These are phyloP conservation scores for Halichoerus grypus DNA, from an alignment of 2,113 vertebrate species.

Conservation along the genomic window DNA sequence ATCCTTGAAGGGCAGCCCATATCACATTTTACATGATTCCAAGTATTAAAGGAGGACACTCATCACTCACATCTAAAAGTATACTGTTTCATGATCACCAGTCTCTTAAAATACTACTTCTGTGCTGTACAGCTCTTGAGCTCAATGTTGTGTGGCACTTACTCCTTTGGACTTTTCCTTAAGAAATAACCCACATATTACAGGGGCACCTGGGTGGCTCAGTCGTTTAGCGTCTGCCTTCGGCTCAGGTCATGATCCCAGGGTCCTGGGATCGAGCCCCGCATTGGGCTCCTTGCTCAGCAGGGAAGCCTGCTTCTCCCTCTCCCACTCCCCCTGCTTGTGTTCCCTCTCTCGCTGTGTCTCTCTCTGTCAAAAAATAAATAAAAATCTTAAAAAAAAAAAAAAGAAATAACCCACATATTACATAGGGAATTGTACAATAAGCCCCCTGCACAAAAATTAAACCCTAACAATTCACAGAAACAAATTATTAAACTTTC, in stretches of 20 bases:
- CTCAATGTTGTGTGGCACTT: background rate
- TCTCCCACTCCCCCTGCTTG: too few relatives aligned
- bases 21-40: background rate
- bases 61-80: background rate
- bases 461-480: conserved; percentile 9
- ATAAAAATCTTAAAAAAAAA: too few relatives aligned
- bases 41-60: conserved; percentile 28
- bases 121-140: background rate
- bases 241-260: too few relatives aligned
- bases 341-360: too few relatives aligned
- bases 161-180: conserved; percentile 8
- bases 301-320: too few relatives aligned
- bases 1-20: background rate
- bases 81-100: background rate
- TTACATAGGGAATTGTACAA: background rate
- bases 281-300: too few relatives aligned
- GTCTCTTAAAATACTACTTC: conserved; percentile 6
- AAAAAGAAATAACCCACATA: background rate
- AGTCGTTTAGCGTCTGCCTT: too few relatives aligned
- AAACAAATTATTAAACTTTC: conserved; percentile 18
- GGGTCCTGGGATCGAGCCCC: too few relatives aligned
- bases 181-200: conserved; percentile 1
- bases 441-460: background rate
- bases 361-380: too few relatives aligned
- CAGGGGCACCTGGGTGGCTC: background rate